Conservation (phyloP, 2,888 invertebrate genomes). For the Dascillus cervinus region DNA sequence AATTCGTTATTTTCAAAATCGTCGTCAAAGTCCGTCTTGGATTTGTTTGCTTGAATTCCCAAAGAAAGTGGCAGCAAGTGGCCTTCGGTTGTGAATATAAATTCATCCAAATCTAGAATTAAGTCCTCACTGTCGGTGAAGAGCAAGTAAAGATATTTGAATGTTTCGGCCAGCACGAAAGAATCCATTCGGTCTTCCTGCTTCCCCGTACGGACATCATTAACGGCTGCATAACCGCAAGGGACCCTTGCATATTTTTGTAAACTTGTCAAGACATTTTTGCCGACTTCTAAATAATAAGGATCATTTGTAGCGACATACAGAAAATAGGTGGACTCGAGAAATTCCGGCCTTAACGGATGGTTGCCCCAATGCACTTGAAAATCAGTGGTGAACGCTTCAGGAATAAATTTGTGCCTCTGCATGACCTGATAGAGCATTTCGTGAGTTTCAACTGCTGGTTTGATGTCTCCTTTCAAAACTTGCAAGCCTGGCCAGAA, state of each 20-base stretch:
- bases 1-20: constrained; percentile 54
- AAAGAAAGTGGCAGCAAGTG: constrained; percentile 87
- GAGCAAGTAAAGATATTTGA: constrained; percentile 92
- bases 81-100: constrained; percentile 89
- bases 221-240: constrained; percentile 97
- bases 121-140: constrained; percentile 85
- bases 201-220: constrained; percentile 68
- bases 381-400: constrained; percentile 97
- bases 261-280: constrained; percentile 77
- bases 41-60: constrained; percentile 54
- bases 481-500: constrained; percentile 97
- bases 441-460: constrained; percentile 98
- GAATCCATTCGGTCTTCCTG: constrained; percentile 98
- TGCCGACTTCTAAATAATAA: constrained; percentile 90
- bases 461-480: constrained; percentile 79
- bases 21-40: constrained; percentile 44
- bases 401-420: constrained; percentile 94
- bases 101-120: constrained; percentile 74
- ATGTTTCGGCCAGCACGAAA: constrained; percentile 94
- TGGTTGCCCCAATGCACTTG: constrained; percentile 98
- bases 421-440: constrained; percentile 98
- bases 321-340: constrained; percentile 96
- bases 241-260: constrained; percentile 88
- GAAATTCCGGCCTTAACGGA: constrained; percentile 91
- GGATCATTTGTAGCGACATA: constrained; percentile 93